These are phyloP conservation scores for Neodiprion pinetum DNA, from an alignment of 1,140 invertebrate species.

Conservation along the genomic window DNA sequence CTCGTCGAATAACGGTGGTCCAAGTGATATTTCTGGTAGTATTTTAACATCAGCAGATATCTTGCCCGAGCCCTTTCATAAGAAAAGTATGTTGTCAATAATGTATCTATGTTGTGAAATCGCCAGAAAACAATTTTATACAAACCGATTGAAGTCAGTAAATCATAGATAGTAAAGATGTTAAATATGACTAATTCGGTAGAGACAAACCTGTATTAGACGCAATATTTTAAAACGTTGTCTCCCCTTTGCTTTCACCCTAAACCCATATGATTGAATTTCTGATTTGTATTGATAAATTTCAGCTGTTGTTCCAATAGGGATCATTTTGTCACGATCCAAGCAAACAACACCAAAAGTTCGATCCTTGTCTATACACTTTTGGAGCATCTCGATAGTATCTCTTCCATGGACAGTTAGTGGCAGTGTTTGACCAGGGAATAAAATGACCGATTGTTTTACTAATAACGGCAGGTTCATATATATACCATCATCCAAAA, in stretches of 20 bases:
- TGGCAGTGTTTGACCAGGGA: constrained; percentile 78
- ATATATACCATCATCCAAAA: constrained; percentile 63
- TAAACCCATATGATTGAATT: constrained; percentile 43
- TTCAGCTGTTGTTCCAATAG: constrained; percentile 75
- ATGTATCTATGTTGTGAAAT: neutral
- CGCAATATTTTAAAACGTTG: constrained; percentile 71
- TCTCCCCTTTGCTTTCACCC: constrained; percentile 70
- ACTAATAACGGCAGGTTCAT: constrained; percentile 67
- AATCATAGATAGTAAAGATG: constrained; percentile 11
- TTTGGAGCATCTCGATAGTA: constrained; percentile 65
- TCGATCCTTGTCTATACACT: constrained; percentile 64
- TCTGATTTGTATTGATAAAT: constrained; percentile 71
- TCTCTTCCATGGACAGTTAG: constrained; percentile 68
- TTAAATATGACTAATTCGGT: constrained; percentile 10
- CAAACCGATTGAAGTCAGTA: constrained; percentile 15
- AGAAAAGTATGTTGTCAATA: neutral
- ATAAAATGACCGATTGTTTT: constrained; percentile 67
- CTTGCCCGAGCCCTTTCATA: constrained; percentile 35
- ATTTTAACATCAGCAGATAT: constrained; percentile 68
- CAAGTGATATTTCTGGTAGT: constrained; percentile 68
- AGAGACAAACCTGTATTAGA: constrained; percentile 41
- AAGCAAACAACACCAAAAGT: constrained; percentile 69
- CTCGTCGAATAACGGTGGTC: constrained; percentile 59
- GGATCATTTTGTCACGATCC: constrained; percentile 34
- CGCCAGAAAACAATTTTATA: constrained; percentile 6